phyloP scores from a whole-genome alignment of 2,113 vertebrate species.

The Lepus americanus region DNA sequence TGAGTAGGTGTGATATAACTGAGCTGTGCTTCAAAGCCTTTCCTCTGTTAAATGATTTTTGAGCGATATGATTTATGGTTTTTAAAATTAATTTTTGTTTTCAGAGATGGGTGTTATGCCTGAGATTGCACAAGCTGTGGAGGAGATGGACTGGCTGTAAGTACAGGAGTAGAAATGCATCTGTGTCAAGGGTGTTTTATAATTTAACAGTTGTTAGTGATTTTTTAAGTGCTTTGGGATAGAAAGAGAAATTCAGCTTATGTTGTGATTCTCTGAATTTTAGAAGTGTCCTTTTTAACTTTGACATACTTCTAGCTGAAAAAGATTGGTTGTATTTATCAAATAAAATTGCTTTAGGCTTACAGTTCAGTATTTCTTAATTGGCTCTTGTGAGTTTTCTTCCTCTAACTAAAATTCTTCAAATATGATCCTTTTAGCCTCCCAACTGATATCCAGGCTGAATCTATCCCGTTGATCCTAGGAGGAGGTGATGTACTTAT shows the following conservation, averaged over 20 bases:
- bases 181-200: neutral
- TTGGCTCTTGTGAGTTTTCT: neutral
- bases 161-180: conserved; percentile 81
- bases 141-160: conserved; percentile 99
- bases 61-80: neutral
- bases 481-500: conserved; percentile 99
- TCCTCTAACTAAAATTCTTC: conserved; percentile 54
- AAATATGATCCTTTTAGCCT: conserved; percentile 87
- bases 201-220: neutral
- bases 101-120: conserved; percentile 99
- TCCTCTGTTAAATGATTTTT: neutral
- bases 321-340: neutral
- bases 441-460: conserved; percentile 98
- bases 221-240: neutral
- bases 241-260: neutral
- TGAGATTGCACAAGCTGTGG: conserved; percentile 98
- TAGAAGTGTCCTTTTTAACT: neutral
- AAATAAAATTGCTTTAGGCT: conserved; percentile 21
- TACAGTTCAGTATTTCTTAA: conserved; percentile 17
- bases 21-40: neutral
- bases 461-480: conserved; percentile 96
- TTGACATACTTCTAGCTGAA: neutral
- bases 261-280: conserved; percentile 4
- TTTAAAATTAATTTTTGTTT: conserved; percentile 61
- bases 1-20: neutral